phyloP scores from a whole-genome alignment of 2,888 invertebrate genomes.

The Agrotis clavis region DNA sequence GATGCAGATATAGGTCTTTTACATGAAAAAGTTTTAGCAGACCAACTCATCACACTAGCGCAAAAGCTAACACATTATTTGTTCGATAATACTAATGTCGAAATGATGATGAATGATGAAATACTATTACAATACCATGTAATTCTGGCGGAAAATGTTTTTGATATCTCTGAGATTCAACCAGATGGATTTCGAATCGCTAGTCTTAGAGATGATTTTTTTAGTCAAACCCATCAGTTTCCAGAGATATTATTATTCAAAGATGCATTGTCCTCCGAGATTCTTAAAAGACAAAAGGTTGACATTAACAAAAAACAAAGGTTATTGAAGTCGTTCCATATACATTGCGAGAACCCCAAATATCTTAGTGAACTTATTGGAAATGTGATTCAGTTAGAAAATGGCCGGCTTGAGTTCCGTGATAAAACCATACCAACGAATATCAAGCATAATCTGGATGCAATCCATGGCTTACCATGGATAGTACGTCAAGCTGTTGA shows the following conservation, averaged over 20 bases:
- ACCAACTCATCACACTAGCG: background rate
- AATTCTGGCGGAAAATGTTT: conserved; percentile 14
- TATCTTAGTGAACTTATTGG: conserved; percentile 18
- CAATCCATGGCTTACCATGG: background rate
- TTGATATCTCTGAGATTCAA: conserved; percentile 15
- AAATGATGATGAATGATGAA: conserved; percentile 27
- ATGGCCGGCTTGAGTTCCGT: conserved; percentile 16
- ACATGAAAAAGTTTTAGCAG: conserved; percentile 4
- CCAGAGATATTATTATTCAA: conserved; percentile 18
- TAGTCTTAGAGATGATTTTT: conserved; percentile 6
- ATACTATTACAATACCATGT: conserved; percentile 9
- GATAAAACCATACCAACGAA: conserved; percentile 10
- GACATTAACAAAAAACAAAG: background rate
- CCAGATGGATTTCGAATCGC: conserved; percentile 16
- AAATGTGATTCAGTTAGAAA: background rate
- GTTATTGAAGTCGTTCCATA: conserved; percentile 2
- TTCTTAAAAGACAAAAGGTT: conserved; percentile 3
- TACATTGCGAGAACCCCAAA: background rate
- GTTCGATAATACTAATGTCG: background rate
- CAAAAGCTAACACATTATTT: conserved; percentile 1
- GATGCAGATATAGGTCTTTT: conserved; percentile 8
- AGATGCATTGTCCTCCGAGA: conserved; percentile 8
- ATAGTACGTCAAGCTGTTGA: conserved; percentile 11
- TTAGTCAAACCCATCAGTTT: conserved; percentile 5
- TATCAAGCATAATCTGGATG: background rate